Base-by-base conservation (phyloP, 2,888 invertebrate genomes). In the Oscheius myriophilus region DNA sequence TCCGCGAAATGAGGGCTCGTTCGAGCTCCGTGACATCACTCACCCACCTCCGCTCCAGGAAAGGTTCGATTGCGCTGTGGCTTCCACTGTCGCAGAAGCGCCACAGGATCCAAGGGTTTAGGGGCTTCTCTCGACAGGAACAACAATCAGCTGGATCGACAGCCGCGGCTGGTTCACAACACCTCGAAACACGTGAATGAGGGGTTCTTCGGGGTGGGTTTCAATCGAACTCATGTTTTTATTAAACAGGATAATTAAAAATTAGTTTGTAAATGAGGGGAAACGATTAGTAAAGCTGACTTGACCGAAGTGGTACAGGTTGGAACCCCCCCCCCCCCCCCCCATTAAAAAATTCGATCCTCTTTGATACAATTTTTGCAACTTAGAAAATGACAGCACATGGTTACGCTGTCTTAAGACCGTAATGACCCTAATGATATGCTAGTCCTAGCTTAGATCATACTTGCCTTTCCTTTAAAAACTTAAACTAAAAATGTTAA, bases 131-230 rank as follows among this genome's bases (percentile, higher is more conserved):
- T 78, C 23, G 78, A 78, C 59, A 71, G 78, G 9, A 78, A 78
- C 45, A 72, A 75, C 42, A 67, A 66, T 33, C 61, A 67, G 12
- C 39, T 71, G 45, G 70, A 51, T 63, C 75, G 71, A 25, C 80
- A 80, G 43, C 75, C 76, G 11, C 51, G 80, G 43, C 72, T 80
- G 59, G 77, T 80, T 21, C 80, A 80, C 65, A 80, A 76, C 42
- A 78, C 79, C 4, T 77, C 77, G 16, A 73, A 79, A 18, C 79
- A 80, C 63, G 76, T 74, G 46, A 80, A 80, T 63, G 80, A 80
- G 45, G 79, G 79, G 23, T 80, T 80, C 64, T 79, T 80, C 64
- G 79, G 76, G 64, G 80, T 77, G 49, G 63, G 76, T 71, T 33
- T 23, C n/a, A 46, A 16, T 18, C n/a, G 46, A 46, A 7, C 11